Base-by-base conservation (phyloP, 2,888 invertebrate species). In the Rosalia funebris region DNA sequence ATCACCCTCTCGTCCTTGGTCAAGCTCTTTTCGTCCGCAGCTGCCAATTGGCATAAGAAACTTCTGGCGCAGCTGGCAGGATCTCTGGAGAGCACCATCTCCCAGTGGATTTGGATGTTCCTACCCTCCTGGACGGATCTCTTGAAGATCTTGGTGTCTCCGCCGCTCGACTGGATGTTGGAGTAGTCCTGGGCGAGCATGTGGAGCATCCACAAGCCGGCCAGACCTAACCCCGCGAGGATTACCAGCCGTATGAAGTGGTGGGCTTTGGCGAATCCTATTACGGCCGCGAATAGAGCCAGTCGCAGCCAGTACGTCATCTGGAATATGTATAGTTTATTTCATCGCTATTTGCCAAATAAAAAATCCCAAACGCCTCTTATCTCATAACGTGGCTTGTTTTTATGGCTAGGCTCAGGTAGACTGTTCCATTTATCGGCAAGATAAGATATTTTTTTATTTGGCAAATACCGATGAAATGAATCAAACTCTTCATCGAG, bases 171-270 rank as follows among this genome's bases (percentile, higher is more conserved):
- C 54, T 65, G 63, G 19, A 82, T 81, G 58, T 76, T 77, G 62
- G 76, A 77, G 69, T 79, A 83, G 68, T 83, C 83, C 67, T 81
- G 79, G 1, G 82, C 83, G 34, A 83, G 71, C 36, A 77, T 77
- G 55, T 83, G 83, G 31, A 83, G 70, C 79, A 83, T 79, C 79
- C 82, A 84, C 62, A 84, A 66, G 9, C 83, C 83, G 10, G 79
- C 80, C 50, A 84, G 72, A 10, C 83, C 83, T 54, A 82, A 68
- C 9, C 76, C 77, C 5, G 82, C 81, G 57, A 83, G 66, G 32
- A 83, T 63, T 9, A 82, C 75, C 32, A 83, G 56, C 62, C 78
- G 75, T 32, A 83, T 74, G 64, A 82, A 78, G 66, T 80, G 80
- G 20, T 79, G 71, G 36, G 80, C 79, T 70, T 80, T 82, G 11